Evolutionary conservation across 2,888 invertebrate species (phyloP).

Genomic region (Drosophila nigritarsus): DNA sequence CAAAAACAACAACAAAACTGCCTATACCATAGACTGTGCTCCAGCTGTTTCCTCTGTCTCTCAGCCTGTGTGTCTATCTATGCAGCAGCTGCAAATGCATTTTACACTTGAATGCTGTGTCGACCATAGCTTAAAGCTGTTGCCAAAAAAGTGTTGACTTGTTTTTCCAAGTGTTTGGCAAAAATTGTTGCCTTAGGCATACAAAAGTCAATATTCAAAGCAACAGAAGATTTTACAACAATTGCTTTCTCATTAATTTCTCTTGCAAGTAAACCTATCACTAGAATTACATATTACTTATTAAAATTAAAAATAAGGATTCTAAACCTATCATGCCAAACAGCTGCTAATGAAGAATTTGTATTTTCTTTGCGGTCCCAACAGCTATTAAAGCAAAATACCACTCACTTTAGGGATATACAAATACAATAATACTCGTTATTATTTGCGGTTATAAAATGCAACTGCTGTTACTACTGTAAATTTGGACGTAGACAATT

Average conservation of each 20-base stretch:
- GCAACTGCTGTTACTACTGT: slow-evolving; percentile 33
- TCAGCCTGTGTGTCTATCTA: slow-evolving; percentile 7
- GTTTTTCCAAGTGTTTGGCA: slow-evolving; percentile 25
- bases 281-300: background rate
- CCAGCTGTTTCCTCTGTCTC: slow-evolving; percentile 3
- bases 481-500: slow-evolving; percentile 42
- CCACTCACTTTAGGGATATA: background rate
- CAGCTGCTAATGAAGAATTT: background rate
- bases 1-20: slow-evolving; percentile 61
- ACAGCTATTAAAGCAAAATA: background rate
- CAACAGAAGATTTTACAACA: background rate
- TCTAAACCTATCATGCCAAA: background rate
- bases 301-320: background rate
- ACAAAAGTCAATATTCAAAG: background rate
- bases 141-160: slow-evolving; percentile 34
- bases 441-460: slow-evolving; percentile 40
- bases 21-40: slow-evolving; percentile 24
- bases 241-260: background rate
- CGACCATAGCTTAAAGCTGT: slow-evolving; percentile 39
- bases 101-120: slow-evolving; percentile 48
- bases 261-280: background rate
- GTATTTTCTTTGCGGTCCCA: background rate
- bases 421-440: slow-evolving; percentile 22
- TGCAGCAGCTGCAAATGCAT: slow-evolving; percentile 48
- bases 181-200: slow-evolving; percentile 1